Evolutionary conservation across 1,140 invertebrate species (phyloP).

Genomic region (Oppia nitens): DNA sequence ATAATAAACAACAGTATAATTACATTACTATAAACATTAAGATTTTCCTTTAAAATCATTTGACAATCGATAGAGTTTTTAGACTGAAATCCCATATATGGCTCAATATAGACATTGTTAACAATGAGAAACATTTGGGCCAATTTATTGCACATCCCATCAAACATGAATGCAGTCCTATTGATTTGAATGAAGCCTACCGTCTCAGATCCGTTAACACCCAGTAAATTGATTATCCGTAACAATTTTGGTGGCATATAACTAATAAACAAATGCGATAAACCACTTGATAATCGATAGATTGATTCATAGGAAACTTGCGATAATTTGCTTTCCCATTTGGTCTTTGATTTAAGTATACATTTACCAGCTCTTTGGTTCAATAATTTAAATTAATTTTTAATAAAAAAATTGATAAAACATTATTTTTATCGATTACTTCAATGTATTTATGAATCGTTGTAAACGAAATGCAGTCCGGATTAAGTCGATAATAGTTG

Average conservation of each 20-base stretch:
- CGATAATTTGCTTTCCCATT: conserved; percentile 8
- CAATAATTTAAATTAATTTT: too few relatives aligned
- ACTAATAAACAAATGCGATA: conserved; percentile 8
- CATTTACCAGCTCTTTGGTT: too few relatives aligned
- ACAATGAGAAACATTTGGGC: conserved; percentile 2
- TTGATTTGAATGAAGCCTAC: conserved; percentile 10
- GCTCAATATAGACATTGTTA: conserved; percentile 9
- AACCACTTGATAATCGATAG: background rate
- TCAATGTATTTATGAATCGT: too few relatives aligned
- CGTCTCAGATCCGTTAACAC: conserved; percentile 1
- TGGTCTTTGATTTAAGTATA: too few relatives aligned
- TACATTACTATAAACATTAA: background rate
- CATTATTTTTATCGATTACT: too few relatives aligned
- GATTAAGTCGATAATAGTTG: too few relatives aligned
- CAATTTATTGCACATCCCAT: conserved; percentile 5
- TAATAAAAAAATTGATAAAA: too few relatives aligned
- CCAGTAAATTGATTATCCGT: conserved; percentile 9
- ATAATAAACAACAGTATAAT: too few relatives aligned
- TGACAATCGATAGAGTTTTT: background rate
- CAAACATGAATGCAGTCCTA: conserved; percentile 1
- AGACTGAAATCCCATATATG: conserved; percentile 1
- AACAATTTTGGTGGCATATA: conserved; percentile 9
- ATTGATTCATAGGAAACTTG: conserved; percentile 6
- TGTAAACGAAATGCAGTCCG: too few relatives aligned
- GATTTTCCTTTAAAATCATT: background rate